Percentiles rank a stretch among this genome's conserved stretches.
These are phyloP conservation scores for Silvanus unidentatus DNA, from an alignment of 2,888 invertebrate species.

Conservation along the genomic window DNA sequence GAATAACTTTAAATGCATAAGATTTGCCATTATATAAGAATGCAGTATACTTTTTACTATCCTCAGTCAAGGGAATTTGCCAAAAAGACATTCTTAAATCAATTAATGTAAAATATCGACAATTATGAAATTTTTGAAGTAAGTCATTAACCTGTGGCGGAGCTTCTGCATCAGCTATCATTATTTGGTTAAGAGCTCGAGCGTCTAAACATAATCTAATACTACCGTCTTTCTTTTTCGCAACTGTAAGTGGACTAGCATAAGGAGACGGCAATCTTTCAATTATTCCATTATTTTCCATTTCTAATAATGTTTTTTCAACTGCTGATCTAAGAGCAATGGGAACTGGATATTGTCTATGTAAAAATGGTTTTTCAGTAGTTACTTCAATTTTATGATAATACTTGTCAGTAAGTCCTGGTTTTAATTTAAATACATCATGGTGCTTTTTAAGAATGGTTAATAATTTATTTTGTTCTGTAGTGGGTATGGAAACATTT, in stretches of 20 bases:
- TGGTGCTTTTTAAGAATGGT: neutral
- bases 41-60: too few species aligned
- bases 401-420: neutral
- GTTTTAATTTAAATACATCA: neutral
- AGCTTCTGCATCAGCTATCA: neutral
- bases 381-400: neutral
- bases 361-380: neutral
- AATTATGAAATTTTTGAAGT: too few species aligned
- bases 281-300: neutral
- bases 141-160: neutral
- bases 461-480: neutral
- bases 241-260: conserved; percentile 5
- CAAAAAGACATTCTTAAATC: too few species aligned
- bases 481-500: neutral
- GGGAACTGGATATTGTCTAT: neutral
- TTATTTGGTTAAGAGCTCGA: neutral
- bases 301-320: neutral
- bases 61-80: too few species aligned
- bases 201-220: conserved; percentile 2
- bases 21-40: too few species aligned
- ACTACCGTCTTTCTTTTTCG: conserved; percentile 5
- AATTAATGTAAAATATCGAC: too few species aligned
- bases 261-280: neutral
- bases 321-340: neutral
- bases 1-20: too few species aligned